phyloP scores from a whole-genome alignment of 2,888 invertebrate genomes.

The Aspidiotus destructor region DNA sequence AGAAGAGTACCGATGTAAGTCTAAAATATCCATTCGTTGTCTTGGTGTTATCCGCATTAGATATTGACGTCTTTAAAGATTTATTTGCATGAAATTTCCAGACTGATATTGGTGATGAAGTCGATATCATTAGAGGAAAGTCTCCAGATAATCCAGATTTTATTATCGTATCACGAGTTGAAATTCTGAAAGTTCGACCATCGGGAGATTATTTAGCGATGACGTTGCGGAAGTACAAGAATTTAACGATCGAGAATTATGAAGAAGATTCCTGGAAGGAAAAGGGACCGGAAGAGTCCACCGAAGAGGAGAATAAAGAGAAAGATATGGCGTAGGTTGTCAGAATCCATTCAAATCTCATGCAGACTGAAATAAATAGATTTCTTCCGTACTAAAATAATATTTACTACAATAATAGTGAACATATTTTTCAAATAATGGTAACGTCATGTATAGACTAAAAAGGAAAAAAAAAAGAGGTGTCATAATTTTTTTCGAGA shows the following conservation, averaged over 20 bases:
- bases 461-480: background rate
- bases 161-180: conserved; percentile 58
- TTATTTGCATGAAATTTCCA: conserved; percentile 39
- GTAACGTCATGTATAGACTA: background rate
- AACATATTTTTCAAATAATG: conserved; percentile 11
- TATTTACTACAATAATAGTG: conserved; percentile 7
- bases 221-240: conserved; percentile 50
- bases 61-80: conserved; percentile 7
- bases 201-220: conserved; percentile 47
- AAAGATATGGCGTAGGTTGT: background rate
- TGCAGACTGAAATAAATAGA: background rate
- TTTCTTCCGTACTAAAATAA: background rate
- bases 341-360: background rate
- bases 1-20: conserved; percentile 61
- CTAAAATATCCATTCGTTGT: conserved; percentile 32
- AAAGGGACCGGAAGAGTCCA: background rate
- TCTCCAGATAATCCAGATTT: conserved; percentile 59
- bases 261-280: conserved; percentile 29
- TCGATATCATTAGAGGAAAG: conserved; percentile 62
- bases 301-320: background rate
- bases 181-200: conserved; percentile 51
- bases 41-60: background rate
- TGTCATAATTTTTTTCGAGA: too few relatives aligned
- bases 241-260: conserved; percentile 65
- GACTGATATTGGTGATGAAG: conserved; percentile 60